phyloP scores from a whole-genome alignment of 2,113 vertebrate species.

The Acrocephalus arundinaceus region DNA sequence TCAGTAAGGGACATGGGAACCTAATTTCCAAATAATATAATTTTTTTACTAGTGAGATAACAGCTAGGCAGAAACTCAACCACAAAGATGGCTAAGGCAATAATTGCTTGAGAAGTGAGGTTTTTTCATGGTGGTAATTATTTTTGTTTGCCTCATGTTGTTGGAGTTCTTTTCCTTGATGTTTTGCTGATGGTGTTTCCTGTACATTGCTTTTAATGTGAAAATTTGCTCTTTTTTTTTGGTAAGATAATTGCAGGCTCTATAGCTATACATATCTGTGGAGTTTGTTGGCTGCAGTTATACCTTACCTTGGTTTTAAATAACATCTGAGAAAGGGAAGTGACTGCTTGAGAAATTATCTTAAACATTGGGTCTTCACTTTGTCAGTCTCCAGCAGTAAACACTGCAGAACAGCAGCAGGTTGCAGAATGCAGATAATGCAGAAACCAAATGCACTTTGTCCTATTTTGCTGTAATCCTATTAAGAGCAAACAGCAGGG shows the following conservation, averaged over 20 bases:
- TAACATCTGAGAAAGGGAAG: not conserved
- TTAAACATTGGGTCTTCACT: not conserved
- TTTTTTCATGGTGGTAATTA: not conserved
- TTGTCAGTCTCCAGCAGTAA: not conserved
- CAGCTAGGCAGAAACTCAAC: not conserved
- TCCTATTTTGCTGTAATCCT: not conserved
- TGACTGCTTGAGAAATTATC: not conserved
- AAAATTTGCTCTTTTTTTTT: not conserved
- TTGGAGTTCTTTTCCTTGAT: not conserved
- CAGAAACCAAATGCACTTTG: not conserved
- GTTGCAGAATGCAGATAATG: slow-evolving; percentile 1
- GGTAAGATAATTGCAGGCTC: not conserved
- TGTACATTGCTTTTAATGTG: not conserved
- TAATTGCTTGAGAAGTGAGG: not conserved
- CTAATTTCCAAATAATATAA: not conserved
- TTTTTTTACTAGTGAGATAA: not conserved
- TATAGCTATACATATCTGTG: not conserved
- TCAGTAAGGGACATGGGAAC: not conserved
- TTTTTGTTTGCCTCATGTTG: not conserved
- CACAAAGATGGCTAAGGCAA: not conserved
- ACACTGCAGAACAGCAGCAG: not conserved
- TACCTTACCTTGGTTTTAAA: not conserved
- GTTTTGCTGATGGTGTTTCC: not conserved
- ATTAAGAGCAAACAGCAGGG: not conserved
- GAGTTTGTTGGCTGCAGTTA: not conserved